Conservation (phyloP, 1,140 invertebrate genomes). For the Hylaeus anthracinus region DNA sequence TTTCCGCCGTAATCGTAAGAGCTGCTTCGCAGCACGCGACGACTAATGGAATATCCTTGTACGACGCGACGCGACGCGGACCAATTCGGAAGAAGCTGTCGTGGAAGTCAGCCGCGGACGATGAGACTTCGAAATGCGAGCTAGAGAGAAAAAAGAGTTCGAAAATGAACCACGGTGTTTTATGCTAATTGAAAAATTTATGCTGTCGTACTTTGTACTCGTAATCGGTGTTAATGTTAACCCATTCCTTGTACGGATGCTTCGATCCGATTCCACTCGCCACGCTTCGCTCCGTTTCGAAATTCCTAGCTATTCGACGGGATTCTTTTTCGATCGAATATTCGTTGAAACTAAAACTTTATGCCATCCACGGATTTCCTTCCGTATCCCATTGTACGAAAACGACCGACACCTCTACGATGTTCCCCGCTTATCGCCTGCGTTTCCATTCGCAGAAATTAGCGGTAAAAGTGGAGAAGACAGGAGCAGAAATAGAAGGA, state of each 20-base stretch:
- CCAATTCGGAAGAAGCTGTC: not conserved
- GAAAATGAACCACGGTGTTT: not conserved
- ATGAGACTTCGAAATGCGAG: constrained; percentile 8
- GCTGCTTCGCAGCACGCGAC: constrained; percentile 25
- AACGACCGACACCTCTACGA: not conserved
- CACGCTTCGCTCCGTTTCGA: too few species aligned
- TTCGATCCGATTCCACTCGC: too few species aligned
- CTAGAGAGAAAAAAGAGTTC: not conserved
- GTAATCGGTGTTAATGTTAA: not conserved
- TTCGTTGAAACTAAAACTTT: too few species aligned
- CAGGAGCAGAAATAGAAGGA: not conserved
- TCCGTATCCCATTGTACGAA: too few species aligned
- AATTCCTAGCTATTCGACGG: too few species aligned
- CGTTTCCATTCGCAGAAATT: not conserved
- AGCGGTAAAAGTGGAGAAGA: not conserved
- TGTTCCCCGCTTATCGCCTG: constrained; percentile 6
- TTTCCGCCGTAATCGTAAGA: constrained; percentile 30
- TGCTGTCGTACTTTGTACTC: too few species aligned
- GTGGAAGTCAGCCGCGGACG: not conserved
- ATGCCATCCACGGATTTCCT: too few species aligned
- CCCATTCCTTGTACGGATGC: not conserved
- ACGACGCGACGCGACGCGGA: not conserved
- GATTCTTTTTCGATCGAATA: too few species aligned
- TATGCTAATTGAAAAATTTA: not conserved
- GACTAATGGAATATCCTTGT: constrained; percentile 32